Base-by-base conservation (phyloP, 2,888 invertebrate genomes). In the Orthosia gracilis region DNA sequence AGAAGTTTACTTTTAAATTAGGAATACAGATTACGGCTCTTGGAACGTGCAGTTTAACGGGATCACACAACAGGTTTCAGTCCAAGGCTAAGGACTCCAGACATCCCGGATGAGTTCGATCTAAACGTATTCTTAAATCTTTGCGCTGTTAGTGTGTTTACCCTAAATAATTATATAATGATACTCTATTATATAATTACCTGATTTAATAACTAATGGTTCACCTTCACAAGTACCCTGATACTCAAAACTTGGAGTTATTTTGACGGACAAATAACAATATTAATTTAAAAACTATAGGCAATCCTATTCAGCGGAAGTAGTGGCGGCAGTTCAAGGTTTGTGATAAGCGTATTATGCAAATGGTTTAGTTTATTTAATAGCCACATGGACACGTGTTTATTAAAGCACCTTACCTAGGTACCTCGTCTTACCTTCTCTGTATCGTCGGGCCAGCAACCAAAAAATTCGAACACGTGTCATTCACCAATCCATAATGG, bases 241-340 rank as follows among this genome's bases (percentile, higher is more conserved):
- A 31, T 31, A 31, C 31, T 31, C 31, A 31, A 31, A 31, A 31
- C 31, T 7, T 31, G 31, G 31, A 18, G 18, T 23, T n/a, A 26
- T 45, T 47, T 18, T 23, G 26, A n/a, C 3, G 31, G 31, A 7
- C 5, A 31, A 31, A 31, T 31, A 31, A 31, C 31, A 55, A 67
- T 15, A 66, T 18, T 3, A 21, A 55, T 31, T 0, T 1, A 21
- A 45, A 52, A 63, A 5, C 50, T 50, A 26, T n/a, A 50, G 21
- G 61, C 57, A 47, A 76, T 40, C 64, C 13, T 49, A 50, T 71
- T 74, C 9, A 52, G 23, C 68, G 68, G 64, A 61, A 65, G 13
- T 52, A 66, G 21, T 18, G 52, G 7, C 21, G n/a, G 1, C 17
- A 64, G 79, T 68, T 79, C 74, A 78, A 74, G 80, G 80, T 79